These are phyloP conservation scores for Chaitophorus viminalis DNA, from an alignment of 2,888 invertebrate genomes.

Conservation along the genomic window DNA sequence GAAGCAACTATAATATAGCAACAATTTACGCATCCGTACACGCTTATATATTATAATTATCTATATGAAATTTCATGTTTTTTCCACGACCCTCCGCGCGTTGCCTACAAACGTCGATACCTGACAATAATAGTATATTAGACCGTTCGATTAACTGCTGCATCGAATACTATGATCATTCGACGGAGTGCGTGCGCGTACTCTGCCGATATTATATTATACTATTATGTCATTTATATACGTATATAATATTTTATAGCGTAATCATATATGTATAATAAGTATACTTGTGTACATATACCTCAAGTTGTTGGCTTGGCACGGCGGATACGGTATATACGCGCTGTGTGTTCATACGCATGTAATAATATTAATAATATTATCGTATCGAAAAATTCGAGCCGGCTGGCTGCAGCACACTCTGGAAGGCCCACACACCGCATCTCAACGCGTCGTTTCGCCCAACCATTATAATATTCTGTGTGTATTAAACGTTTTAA, in stretches of 20 bases:
- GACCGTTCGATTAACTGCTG: neutral
- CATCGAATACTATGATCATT: neutral
- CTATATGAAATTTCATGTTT: too few species aligned
- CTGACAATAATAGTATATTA: neutral
- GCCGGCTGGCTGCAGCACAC: constrained; percentile 3
- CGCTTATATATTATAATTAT: too few species aligned
- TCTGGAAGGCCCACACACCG: neutral
- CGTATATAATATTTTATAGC: neutral
- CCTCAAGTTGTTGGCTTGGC: too few species aligned
- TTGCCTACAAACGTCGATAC: neutral
- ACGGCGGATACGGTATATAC: neutral
- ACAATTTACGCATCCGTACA: too few species aligned
- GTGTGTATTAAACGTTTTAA: constrained; percentile 12
- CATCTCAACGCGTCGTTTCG: neutral
- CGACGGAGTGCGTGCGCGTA: neutral
- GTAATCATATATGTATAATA: neutral
- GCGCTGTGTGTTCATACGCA: too few species aligned
- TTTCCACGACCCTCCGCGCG: too few species aligned
- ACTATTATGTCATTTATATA: neutral
- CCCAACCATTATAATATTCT: constrained; percentile 19
- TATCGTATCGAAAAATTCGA: constrained; percentile 26
- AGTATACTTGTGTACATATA: too few species aligned
- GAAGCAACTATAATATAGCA: too few species aligned
- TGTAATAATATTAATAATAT: neutral
- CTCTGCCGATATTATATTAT: too few species aligned